Percentiles rank a stretch among this genome's conserved stretches.
Evolutionary conservation across 2,113 vertebrate genomes (phyloP).

Genomic region (Cettia cetti): DNA sequence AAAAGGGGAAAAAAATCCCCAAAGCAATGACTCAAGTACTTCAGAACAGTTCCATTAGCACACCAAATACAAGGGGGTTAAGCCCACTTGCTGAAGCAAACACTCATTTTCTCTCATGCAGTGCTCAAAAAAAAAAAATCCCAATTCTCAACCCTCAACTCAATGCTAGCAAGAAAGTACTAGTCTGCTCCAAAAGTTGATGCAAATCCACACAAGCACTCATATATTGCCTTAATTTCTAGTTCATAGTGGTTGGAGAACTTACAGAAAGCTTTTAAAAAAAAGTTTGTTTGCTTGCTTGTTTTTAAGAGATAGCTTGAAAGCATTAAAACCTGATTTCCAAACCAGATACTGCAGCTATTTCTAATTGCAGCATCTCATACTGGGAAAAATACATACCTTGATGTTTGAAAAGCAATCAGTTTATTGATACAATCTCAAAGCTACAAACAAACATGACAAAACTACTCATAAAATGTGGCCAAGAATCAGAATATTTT

Average conservation of each 20-base stretch:
- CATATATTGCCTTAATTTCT: not conserved
- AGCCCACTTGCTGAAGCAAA: not conserved
- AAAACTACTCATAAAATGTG: accelerated
- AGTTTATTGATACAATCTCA: not conserved
- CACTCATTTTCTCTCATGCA: not conserved
- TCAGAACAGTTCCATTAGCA: not conserved
- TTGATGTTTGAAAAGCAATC: not conserved
- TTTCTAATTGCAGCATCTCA: not conserved
- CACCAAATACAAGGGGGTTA: not conserved
- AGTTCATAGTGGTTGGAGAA: not conserved
- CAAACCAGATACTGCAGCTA: not conserved
- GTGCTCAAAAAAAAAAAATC: not conserved
- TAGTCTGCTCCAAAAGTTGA: not conserved
- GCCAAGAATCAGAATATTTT: not conserved
- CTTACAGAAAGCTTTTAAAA: not conserved
- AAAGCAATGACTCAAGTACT: not conserved
- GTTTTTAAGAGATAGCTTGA: not conserved
- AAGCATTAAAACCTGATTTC: not conserved
- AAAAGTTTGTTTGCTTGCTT: not conserved
- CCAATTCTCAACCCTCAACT: not conserved
- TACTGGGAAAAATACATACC: not conserved
- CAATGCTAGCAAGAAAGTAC: not conserved
- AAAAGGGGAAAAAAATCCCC: not conserved
- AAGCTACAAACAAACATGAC: not conserved
- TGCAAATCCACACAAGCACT: not conserved